phyloP scores from a whole-genome alignment of 2,113 vertebrate species.

The Canis aureus region DNA sequence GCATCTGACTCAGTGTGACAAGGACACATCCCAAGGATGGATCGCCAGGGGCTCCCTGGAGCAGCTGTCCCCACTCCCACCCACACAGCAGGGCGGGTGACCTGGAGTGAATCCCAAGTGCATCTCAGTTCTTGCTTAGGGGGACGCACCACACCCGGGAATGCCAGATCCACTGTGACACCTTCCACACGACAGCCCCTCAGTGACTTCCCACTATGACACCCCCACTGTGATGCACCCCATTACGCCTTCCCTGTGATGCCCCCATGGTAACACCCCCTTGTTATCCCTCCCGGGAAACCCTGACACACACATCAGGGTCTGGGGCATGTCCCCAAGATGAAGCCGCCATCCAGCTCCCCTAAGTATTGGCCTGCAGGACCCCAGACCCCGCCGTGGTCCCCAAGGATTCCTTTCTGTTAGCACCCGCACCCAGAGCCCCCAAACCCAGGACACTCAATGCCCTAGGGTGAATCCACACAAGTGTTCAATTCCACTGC shows the following conservation, averaged over 20 bases:
- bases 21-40: not conserved
- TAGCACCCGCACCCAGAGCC: not conserved
- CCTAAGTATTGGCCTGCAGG: not conserved
- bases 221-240: no score
- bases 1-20: not conserved
- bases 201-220: not conserved
- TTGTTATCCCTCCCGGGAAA: not conserved
- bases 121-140: not conserved
- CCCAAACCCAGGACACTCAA: not conserved
- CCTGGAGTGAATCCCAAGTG: not conserved
- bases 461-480: not conserved
- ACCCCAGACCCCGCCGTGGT: no score
- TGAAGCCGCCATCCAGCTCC: not conserved
- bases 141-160: not conserved
- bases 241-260: not conserved
- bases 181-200: not conserved
- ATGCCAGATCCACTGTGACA: not conserved
- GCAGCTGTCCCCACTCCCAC: not conserved
- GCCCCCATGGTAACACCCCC: not conserved
- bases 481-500: not conserved
- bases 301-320: not conserved
- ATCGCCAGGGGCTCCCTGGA: not conserved
- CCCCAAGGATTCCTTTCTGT: not conserved
- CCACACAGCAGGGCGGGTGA: not conserved
- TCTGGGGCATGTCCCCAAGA: not conserved